Evolutionary conservation across 2,797 vertebrate species (phyloP), one percentile per base, ranked within the genome.

Genomic region (Huso huso): DNA sequence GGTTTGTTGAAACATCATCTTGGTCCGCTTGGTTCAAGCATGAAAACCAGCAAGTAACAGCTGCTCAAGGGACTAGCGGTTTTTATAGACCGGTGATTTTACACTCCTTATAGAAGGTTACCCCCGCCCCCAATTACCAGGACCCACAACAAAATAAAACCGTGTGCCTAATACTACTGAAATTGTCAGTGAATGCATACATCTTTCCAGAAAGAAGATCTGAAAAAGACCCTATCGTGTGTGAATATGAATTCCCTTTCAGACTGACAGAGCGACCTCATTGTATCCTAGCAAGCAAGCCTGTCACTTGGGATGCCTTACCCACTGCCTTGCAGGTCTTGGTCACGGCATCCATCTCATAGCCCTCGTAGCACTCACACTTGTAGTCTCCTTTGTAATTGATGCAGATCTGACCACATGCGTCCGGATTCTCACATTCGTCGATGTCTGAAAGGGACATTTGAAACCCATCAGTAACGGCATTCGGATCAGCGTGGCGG

Each of bases 361-460:
- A 99, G 75, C 96, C 97, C 71, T 97, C 91, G 68, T 95, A 92
- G 80, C 97, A 99, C 77, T 98, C 95, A 1, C 97, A 99, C 84
- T 99, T 99, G 77, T 93, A 96, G 86, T 95, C 93, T 50, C 97
- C 97, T 86, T 99, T 99, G 85, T 96, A 96, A 85, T 99, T 99
- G 87, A 98, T 90, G 82, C 97, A 99, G 86, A 96, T 94, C 84
- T 99, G 97, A 86, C 96, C 98, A 90, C 97, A 99, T 76, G 91
- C 88, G 2, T 96, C 93, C 4, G 93, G 92, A 77, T 97, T 94
- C 86, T 98, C 92, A 77, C 97, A 99, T 83, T 99, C 97, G 7
- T 99, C 92, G 70, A 99, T 94, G 87, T 99, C 97, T 99, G 90
- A 53, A 61, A 60, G 53, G 51, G 53, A 61, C 60, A 73, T 70